Base-by-base conservation (phyloP, 2,888 invertebrate species). In the Cistogaster globosa region DNA sequence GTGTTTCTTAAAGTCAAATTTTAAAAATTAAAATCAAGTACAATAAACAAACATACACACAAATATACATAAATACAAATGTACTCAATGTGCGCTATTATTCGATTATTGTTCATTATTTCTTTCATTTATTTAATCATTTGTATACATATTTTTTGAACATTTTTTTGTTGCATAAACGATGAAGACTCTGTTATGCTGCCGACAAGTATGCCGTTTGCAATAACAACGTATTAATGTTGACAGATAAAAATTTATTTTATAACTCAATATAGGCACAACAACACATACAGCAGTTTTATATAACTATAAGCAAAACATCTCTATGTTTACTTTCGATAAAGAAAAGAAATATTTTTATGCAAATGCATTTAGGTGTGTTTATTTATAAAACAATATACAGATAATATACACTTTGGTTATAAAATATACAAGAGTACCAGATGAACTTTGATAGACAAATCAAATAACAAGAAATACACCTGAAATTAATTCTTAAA, bases 171-270 rank as follows among this genome's bases (percentile, higher is more conserved):
- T 57, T 55, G 55, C 42, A 38, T 26, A n/a, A 55, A 55, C 6
- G 12, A 12, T 53, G 0, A 18, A 67, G 53, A 36, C 32, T 53
- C n/a, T 32, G 26, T 67, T 20, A 8, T 22, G 3, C 55, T 69
- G 5, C 55, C 68, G 22, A 20, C 20, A 22, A 38, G 22, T 9
- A 38, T 55, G 16, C 16, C 55, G 38, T 69, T 69, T 69, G 16
- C 53, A 53, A 53, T 55, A 57, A 36, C 22, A 57, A 58, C 36
- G 60, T 77, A 51, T 58, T 57, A 67, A 58, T 76, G 76, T 76
- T 76, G 58, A 77, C 67, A 77, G 57, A 77, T 77, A 77, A 77
- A 77, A 67, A 36, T 58, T 58, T 77, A 67, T 32, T 76, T 67
- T 76, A 45, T 65, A 65, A 76, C 57, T 57, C 55, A 65, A 57